These are phyloP conservation scores for Eriocheir sinensis DNA, from an alignment of 1,140 invertebrate genomes.

Conservation along the genomic window DNA sequence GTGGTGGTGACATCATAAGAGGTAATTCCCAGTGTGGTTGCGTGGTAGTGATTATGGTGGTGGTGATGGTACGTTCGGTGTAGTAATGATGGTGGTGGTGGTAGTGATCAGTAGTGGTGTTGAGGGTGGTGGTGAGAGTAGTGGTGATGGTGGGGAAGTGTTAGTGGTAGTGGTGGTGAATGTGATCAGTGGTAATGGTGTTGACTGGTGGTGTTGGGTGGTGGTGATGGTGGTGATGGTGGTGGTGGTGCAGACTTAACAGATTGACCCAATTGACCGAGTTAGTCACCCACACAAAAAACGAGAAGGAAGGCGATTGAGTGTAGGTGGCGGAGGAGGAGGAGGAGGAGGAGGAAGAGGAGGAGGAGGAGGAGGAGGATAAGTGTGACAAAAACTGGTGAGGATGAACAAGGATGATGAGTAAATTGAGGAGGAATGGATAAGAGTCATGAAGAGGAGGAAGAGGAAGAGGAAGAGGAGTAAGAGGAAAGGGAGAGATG, in stretches of 20 bases:
- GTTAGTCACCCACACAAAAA: constrained; percentile 75
- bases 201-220: constrained; percentile 8
- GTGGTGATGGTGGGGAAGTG: constrained; percentile 21
- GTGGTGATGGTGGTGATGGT: constrained; percentile 50
- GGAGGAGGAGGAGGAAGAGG: neutral
- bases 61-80: no score
- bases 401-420: neutral
- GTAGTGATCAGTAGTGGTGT: neutral
- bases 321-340: constrained; percentile 30
- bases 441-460: neutral
- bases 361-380: neutral
- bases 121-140: neutral
- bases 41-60: no score
- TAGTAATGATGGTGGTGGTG: no score
- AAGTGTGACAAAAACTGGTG: neutral
- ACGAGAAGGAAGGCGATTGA: constrained; percentile 31
- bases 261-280: constrained; percentile 72
- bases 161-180: neutral
- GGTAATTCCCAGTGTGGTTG: no score
- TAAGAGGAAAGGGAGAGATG: neutral
- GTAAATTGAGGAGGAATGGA: neutral
- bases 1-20: no score
- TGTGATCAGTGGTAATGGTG: neutral
- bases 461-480: neutral
- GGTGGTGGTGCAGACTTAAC: constrained; percentile 52